These are phyloP conservation scores for Falco berigora DNA, from an alignment of 2,797 vertebrate genomes.

Conservation along the genomic window DNA sequence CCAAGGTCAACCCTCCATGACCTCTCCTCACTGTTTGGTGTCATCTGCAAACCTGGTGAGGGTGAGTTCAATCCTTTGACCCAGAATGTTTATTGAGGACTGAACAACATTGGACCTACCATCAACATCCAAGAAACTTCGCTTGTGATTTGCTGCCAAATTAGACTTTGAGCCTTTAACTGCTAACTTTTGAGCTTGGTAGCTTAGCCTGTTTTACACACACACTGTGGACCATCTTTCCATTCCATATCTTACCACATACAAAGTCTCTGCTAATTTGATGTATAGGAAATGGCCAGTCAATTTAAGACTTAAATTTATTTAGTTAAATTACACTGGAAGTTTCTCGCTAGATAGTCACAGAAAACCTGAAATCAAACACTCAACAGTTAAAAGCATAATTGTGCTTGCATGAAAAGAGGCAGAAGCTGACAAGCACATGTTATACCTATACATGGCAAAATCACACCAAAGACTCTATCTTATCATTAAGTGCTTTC, in stretches of 20 bases:
- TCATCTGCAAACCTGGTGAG: not conserved
- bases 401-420: not conserved
- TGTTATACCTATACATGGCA: not conserved
- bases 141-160: not conserved
- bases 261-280: not conserved
- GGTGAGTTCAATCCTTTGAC: not conserved
- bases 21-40: not conserved
- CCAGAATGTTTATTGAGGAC: not conserved
- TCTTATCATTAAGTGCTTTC: not conserved
- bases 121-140: not conserved
- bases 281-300: not conserved
- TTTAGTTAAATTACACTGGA: not conserved
- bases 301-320: not conserved
- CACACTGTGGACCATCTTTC: not conserved
- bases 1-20: not conserved
- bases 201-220: not conserved
- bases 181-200: not conserved
- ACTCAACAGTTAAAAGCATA: not conserved
- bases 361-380: not conserved
- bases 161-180: not conserved
- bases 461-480: not conserved
- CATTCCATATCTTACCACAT: not conserved
- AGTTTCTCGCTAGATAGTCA: not conserved
- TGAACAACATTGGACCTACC: not conserved
- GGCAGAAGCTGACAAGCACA: not conserved